Evolutionary conservation across 2,888 invertebrate species (phyloP), one percentile per base, ranked within the genome.

Genomic region (Sturmia bella): DNA sequence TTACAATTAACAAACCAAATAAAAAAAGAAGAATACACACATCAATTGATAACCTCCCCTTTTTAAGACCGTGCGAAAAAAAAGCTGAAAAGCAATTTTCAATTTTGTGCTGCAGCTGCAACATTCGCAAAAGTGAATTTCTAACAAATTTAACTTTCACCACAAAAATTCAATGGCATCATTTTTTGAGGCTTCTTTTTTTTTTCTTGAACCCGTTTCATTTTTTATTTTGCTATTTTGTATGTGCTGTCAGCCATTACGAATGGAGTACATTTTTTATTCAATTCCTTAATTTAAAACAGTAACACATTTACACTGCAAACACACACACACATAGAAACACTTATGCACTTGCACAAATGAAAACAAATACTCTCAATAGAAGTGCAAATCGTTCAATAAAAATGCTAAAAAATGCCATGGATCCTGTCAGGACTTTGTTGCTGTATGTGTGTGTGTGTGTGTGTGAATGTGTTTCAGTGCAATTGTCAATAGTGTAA

Each of bases 401-500:
- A 52, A 69, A 64, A 45, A 17, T 19, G 15, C 19, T 17, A 54
- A 37, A 72, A 41, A 15, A 59, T 59, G 56, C 13, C 2, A 11
- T 27, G 37, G 13, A 57, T 41, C 17, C 59, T 39, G 61, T 13
- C 24, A 50, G 21, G 54, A 63, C 54, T 48, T 52, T 50, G 24
- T 43, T 70, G 52, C 48, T 37, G 45, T 45, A 3, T 37, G 54
- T n/a, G n/a, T n/a, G n/a, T n/a, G n/a, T n/a, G n/a, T n/a, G n/a
- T n/a, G n/a, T n/a, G n/a, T n/a, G n/a, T n/a, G n/a, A n/a, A n/a
- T n/a, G n/a, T 77, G 43, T 63, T 27, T 43, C 3, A 15, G 9
- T 11, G n/a, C 80, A 80, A 70, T 70, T 80, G 80, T 80, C 80
- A 75, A 80, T 70, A 70, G 70, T 75, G 75, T 52, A 75, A 61